Evolutionary conservation across 2,888 invertebrate species (phyloP), one percentile per base, ranked within the genome.

Genomic region (Drosophila meridiana): DNA sequence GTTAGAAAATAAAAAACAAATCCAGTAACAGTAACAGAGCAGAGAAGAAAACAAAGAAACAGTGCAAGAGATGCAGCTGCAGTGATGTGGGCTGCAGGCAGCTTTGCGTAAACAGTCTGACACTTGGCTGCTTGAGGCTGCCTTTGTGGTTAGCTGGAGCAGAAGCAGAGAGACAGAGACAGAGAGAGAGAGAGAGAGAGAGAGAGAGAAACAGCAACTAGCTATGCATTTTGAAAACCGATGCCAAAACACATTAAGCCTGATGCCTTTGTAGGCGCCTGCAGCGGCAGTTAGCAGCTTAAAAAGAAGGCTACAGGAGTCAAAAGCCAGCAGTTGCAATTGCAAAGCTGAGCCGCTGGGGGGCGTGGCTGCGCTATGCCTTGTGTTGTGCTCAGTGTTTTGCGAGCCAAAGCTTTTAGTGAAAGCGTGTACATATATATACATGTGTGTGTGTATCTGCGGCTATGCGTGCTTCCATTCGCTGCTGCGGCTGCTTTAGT

Each of bases 191-290:
- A 30, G n/a, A 5, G 3, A 40, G 38, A n/a, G 40, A 36, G 55
- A 30, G n/a, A 5, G 3, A 40, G 38, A 38, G 53, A 28, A 55
- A n/a, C 28, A 26, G 14, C 40, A 56, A 28, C 30, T 14, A 32
- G 30, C 56, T 43, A 32, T 40, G 68, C 80, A 78, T 71, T 71
- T 73, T 73, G 71, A 48, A 80, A 73, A 60, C 69, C 76, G 80
- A 72, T 83, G 80, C 80, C 74, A 77, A 76, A 87, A 74, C 82
- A 83, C 86, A 85, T 88, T 88, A 86, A 72, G 83, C 69, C 64
- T 45, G 64, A 74, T 71, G 77, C 69, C 78, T 78, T 85, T 81
- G 77, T 83, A 80, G 72, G 60, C 73, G 70, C 76, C 68, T 56
- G 64, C 74, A 71, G 76, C 73, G 59, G 76, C 73, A 80, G 83